These are phyloP conservation scores for Pterostichus niger DNA, from an alignment of 2,888 invertebrate species.

Conservation along the genomic window DNA sequence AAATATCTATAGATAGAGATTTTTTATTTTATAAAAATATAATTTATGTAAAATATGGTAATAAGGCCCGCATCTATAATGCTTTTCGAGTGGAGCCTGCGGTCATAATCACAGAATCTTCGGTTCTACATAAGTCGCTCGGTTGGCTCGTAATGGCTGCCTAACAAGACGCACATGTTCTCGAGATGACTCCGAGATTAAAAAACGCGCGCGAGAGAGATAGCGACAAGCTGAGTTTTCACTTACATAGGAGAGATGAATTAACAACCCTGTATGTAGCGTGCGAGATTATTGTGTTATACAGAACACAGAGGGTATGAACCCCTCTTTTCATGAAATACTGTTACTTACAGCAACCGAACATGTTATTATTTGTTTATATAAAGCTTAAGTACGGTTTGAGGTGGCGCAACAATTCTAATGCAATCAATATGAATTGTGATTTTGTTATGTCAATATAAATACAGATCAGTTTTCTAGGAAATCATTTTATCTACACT, in stretches of 20 bases:
- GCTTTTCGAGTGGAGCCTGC: constrained; percentile 78
- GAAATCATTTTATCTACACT: constrained; percentile 1
- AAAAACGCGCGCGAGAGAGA: constrained; percentile 27
- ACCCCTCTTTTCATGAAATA: constrained; percentile 43
- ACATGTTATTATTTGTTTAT: constrained; percentile 57
- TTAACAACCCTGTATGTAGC: constrained; percentile 34
- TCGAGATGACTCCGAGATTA: constrained; percentile 58
- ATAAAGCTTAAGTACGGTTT: not conserved
- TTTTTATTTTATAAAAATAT: constrained; percentile 65
- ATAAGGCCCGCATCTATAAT: constrained; percentile 68
- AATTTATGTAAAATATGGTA: constrained; percentile 67
- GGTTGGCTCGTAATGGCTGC: constrained; percentile 60
- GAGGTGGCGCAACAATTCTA: not conserved
- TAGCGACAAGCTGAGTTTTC: constrained; percentile 23
- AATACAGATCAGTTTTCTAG: not conserved
- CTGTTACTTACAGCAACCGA: constrained; percentile 42
- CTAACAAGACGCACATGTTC: constrained; percentile 66
- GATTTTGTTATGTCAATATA: constrained; percentile 2
- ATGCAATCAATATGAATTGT: not conserved
- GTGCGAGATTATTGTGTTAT: constrained; percentile 51
- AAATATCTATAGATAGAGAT: constrained; percentile 48
- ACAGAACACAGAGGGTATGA: not conserved
- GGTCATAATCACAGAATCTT: constrained; percentile 73
- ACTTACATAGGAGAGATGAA: constrained; percentile 45
- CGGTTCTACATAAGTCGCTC: constrained; percentile 55